Evolutionary conservation across 2,888 invertebrate species (phyloP).

Genomic region (Orthonychiurus folsomi): DNA sequence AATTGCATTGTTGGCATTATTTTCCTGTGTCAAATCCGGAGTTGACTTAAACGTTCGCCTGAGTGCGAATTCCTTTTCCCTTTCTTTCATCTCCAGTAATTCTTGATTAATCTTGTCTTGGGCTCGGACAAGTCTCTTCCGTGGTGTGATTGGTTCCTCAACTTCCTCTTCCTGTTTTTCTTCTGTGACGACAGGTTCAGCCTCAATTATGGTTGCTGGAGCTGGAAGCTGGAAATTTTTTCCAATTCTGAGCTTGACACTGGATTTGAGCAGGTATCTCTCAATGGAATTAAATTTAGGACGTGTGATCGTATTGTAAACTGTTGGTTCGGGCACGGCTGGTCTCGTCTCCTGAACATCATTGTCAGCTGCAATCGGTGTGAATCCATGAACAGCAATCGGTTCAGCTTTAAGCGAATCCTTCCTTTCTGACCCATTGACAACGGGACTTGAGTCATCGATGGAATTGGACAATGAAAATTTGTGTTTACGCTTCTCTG

Average conservation of each 20-base stretch:
- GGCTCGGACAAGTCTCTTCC: constrained; percentile 15
- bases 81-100: constrained; percentile 20
- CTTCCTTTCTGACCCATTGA: neutral
- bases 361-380: neutral
- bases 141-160: constrained; percentile 1
- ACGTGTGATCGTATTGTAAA: neutral
- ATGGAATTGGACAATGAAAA: neutral
- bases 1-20: neutral
- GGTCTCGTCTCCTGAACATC: neutral
- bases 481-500: neutral
- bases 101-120: constrained; percentile 20
- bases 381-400: neutral
- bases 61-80: constrained; percentile 17
- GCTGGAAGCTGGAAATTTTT: constrained; percentile 11
- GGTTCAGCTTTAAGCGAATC: neutral
- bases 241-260: constrained; percentile 7
- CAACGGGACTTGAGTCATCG: neutral
- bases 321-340: neutral
- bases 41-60: constrained; percentile 9
- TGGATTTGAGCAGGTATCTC: constrained; percentile 13
- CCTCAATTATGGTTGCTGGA: neutral
- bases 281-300: constrained; percentile 9
- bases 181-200: neutral
- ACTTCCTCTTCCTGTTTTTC: neutral
- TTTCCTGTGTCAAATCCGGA: neutral